Base-by-base conservation (phyloP, 2,888 invertebrate genomes). In the Trachelus iudaicus region DNA sequence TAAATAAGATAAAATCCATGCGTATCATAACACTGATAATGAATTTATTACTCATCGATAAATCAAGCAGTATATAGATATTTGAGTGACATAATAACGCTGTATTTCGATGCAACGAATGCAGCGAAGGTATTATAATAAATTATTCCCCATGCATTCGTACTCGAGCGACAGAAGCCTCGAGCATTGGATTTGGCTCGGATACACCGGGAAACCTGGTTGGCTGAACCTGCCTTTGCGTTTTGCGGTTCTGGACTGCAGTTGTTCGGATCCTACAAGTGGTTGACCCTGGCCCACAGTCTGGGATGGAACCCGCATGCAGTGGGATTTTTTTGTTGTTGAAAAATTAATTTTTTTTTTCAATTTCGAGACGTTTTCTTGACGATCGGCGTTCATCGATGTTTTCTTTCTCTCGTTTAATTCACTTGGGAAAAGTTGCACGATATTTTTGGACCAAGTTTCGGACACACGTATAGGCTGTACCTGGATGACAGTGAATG, bases 221-320 rank as follows among this genome's bases (percentile, higher is more conserved):
- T 56, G 56, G 56, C 56, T 23, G 56, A 56, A 56, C 9, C 76
- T 71, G 56, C 78, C 76, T 76, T 76, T 75, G 82, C 79, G 80
- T 81, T 82, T 82, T 80, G 81, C 80, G 81, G 82, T 81, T 77
- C 69, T 75, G 73, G 73, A 79, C 73, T 81, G 85, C 81, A 83
- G 84, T 87, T 81, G 86, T 82, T 84, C 85, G 83, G 87, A 87
- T 89, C 84, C 88, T 88, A 89, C 88, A 89, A 89, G 88, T 89
- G 88, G 88, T 89, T 87, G 88, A 89, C 88, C 88, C 86, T 89
- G 88, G 89, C 88, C 87, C 83, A 87, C 85, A 84, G 85, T 85
- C 84, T 84, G 85, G 82, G 80, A 84, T 83, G 83, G 80, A 85
- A 80, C 84, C 82, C 56, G 56, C 23, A 56, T 56, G 23, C 23